Percentiles rank a stretch among this genome's conserved stretches.
Conservation (phyloP, 1,140 invertebrate genomes). For the Pseudomyrmex cubaensis region DNA sequence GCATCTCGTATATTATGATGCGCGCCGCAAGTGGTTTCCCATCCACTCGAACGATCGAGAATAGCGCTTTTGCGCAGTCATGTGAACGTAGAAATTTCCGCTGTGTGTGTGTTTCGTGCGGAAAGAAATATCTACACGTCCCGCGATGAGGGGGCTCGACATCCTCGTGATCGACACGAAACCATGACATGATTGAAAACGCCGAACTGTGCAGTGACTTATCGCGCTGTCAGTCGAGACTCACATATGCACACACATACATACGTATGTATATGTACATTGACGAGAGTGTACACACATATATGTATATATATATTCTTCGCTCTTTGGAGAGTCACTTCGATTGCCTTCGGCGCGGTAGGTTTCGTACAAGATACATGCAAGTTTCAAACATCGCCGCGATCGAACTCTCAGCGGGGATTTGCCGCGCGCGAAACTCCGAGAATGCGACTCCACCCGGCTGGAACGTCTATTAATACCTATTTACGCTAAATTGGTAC, state of each 20-base stretch:
- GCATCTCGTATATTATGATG: conserved; percentile 40
- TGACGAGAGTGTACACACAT: background rate
- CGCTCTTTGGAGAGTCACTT: too few species aligned
- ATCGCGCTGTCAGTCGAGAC: conserved; percentile 49
- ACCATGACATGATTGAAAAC: conserved; percentile 48
- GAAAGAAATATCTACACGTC: too few species aligned
- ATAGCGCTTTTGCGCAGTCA: conserved; percentile 46
- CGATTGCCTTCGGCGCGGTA: background rate
- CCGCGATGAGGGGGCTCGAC: background rate
- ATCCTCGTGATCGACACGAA: conserved; percentile 26
- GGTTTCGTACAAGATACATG: background rate
- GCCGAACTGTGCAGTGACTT: conserved; percentile 32
- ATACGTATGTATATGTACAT: background rate
- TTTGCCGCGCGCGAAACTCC: conserved; percentile 13
- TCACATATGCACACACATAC: too few species aligned
- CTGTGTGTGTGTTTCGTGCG: conserved; percentile 35
- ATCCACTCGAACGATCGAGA: conserved; percentile 18
- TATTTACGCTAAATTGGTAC: conserved; percentile 59
- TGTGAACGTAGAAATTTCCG: conserved; percentile 49
- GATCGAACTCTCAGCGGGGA: background rate
- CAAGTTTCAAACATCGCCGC: conserved; percentile 20
- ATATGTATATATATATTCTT: too few species aligned
- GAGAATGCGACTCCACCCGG: conserved; percentile 48
- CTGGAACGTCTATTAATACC: conserved; percentile 58
- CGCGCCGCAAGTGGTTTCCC: conserved; percentile 39